Evolutionary conservation across 2,888 invertebrate genomes (phyloP).

Genomic region (Caenorhabditis imperialis): DNA sequence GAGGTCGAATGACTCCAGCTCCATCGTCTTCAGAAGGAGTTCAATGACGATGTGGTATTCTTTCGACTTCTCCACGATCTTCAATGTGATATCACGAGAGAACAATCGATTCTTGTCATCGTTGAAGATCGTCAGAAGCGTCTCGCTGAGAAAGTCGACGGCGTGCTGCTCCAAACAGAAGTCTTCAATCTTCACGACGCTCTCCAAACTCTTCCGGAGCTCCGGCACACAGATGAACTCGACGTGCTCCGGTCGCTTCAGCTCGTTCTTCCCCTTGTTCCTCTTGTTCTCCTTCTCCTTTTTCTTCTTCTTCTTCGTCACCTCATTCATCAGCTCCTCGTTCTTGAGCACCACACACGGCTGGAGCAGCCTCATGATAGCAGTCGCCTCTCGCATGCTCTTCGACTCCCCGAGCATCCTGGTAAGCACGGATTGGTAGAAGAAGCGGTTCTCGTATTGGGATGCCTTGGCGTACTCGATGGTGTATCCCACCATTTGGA

Average conservation of each 20-base stretch:
- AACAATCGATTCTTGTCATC: slow-evolving; percentile 43
- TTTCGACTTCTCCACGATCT: slow-evolving; percentile 45
- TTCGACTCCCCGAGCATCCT: slow-evolving; percentile 46
- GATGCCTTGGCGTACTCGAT: slow-evolving; percentile 50
- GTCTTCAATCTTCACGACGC: slow-evolving; percentile 35
- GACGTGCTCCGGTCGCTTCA: slow-evolving; percentile 24
- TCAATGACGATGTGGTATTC: slow-evolving; percentile 42
- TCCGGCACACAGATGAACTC: slow-evolving; percentile 35
- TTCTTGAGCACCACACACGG: slow-evolving; percentile 35
- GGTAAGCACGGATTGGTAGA: slow-evolving; percentile 49
- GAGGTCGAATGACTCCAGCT: slow-evolving; percentile 63
- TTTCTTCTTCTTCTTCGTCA: slow-evolving; percentile 48
- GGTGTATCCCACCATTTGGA: slow-evolving; percentile 56
- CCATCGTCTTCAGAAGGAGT: slow-evolving; percentile 47
- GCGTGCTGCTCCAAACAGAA: slow-evolving; percentile 41
- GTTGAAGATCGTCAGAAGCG: slow-evolving; percentile 39
- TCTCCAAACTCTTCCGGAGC: slow-evolving; percentile 35
- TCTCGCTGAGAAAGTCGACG: slow-evolving; percentile 43
- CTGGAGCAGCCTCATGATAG: slow-evolving; percentile 40
- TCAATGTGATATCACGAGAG: slow-evolving; percentile 42
- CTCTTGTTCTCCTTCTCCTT: slow-evolving; percentile 46
- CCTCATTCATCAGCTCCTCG: slow-evolving; percentile 46
- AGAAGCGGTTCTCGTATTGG: slow-evolving; percentile 20
- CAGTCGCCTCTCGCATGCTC: slow-evolving; percentile 29
- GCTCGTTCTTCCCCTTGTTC: slow-evolving; percentile 45